phyloP scores from a whole-genome alignment of 2,113 vertebrate species.

The Saguinus midas region DNA sequence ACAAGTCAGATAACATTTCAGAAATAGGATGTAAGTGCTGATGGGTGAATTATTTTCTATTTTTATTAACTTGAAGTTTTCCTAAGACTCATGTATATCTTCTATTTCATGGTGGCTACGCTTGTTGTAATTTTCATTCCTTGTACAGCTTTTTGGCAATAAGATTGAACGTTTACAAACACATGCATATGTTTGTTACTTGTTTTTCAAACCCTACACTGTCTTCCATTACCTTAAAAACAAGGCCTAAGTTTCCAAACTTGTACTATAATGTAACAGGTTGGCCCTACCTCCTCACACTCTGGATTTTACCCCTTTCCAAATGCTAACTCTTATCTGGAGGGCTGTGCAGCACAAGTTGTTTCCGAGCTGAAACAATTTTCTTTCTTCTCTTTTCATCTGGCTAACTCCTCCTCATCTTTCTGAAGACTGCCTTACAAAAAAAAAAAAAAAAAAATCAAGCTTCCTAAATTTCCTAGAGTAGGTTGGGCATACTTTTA shows the following conservation, averaged over 20 bases:
- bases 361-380: not conserved
- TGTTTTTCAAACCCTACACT: not conserved
- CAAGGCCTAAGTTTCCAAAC: not conserved
- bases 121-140: not conserved
- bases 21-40: not conserved
- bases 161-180: not conserved
- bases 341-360: not conserved
- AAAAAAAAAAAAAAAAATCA: not conserved
- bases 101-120: not conserved
- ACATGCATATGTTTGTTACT: not conserved
- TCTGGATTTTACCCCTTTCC: not conserved
- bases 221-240: not conserved
- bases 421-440: not conserved
- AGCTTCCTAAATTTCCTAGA: not conserved
- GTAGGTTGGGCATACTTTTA: not conserved
- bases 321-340: not conserved
- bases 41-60: not conserved
- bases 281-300: not conserved
- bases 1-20: not conserved
- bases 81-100: not conserved
- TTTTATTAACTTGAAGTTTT: constrained; percentile 23
- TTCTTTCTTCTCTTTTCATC: not conserved
- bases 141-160: not conserved
- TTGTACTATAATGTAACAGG: not conserved
- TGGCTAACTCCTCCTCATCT: not conserved